Evolutionary conservation across 2,797 vertebrate genomes (phyloP).

Genomic region (Pangasius djambal): DNA sequence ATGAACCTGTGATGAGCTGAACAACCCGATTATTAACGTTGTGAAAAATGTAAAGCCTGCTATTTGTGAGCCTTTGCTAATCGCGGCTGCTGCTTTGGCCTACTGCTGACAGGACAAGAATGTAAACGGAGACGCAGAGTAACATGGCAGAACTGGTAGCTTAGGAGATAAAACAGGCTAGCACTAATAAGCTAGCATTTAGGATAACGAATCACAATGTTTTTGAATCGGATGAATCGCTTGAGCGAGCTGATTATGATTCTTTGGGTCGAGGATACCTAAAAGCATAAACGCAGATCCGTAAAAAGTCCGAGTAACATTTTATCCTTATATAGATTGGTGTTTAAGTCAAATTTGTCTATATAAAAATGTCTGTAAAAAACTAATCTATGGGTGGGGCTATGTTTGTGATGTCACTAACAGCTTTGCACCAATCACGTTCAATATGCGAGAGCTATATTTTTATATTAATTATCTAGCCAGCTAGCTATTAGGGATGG

Average conservation of each 20-base stretch:
- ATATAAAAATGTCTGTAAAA: background rate
- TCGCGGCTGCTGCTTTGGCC: background rate
- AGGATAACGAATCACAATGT: background rate
- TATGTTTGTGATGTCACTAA: background rate
- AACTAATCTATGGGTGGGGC: background rate
- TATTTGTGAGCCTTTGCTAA: background rate
- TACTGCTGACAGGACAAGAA: background rate
- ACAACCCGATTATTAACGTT: constrained; percentile 8
- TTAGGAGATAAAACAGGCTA: background rate
- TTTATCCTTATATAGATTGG: background rate
- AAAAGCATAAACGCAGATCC: background rate
- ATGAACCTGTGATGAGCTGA: constrained; percentile 31
- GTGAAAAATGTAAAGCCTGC: background rate
- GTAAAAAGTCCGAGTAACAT: background rate
- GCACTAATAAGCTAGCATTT: background rate
- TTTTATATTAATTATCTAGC: background rate
- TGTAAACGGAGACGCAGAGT: background rate
- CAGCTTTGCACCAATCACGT: background rate
- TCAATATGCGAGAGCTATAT: background rate
- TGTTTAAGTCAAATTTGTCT: background rate
- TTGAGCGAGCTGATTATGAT: background rate
- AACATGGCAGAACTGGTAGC: background rate
- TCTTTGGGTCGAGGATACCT: background rate
- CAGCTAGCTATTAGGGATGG: background rate
- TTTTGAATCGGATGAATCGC: background rate